A percentile compares a stretch with the other conserved stretches of the same genome.
phyloP scores from a whole-genome alignment of 2,888 invertebrate genomes.

The Marronus borbonicus region DNA sequence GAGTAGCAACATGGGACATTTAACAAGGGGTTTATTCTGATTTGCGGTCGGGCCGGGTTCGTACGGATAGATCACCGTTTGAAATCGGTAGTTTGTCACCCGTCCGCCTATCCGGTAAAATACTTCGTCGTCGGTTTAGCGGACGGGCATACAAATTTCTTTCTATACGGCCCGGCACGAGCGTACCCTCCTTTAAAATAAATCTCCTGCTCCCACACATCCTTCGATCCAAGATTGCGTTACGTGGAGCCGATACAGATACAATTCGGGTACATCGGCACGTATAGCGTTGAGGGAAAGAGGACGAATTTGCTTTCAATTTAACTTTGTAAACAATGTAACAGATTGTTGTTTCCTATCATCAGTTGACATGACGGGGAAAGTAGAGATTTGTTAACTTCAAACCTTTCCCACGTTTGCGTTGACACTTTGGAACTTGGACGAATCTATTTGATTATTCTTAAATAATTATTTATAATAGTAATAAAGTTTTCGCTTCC shows the following conservation, averaged over 20 bases:
- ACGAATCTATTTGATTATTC: too few relatives aligned
- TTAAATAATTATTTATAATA: too few relatives aligned
- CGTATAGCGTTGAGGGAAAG: neutral
- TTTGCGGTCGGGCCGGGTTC: constrained; percentile 37
- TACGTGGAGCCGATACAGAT: too few relatives aligned
- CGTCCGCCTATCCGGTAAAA: constrained; percentile 16
- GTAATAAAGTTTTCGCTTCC: too few relatives aligned
- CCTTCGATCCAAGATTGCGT: neutral
- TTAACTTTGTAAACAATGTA: constrained; percentile 16
- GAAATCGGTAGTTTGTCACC: constrained; percentile 46
- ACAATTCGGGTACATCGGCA: too few relatives aligned
- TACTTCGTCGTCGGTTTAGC: constrained; percentile 26
- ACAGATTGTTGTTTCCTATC: too few relatives aligned
- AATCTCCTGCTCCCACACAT: constrained; percentile 2
- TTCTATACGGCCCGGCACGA: neutral
- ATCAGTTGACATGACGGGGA: too few relatives aligned
- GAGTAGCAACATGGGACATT: constrained; percentile 30
- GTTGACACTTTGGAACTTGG: too few relatives aligned
- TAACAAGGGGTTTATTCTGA: constrained; percentile 47
- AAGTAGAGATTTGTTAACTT: too few relatives aligned
- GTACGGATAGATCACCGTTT: constrained; percentile 36
- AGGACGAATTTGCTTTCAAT: constrained; percentile 20
- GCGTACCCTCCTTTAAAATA: neutral
- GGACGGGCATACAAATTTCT: constrained; percentile 9
- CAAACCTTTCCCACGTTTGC: too few relatives aligned